Base-by-base conservation (phyloP, 2,113 vertebrate species). In the Ochotona curzoniae region DNA sequence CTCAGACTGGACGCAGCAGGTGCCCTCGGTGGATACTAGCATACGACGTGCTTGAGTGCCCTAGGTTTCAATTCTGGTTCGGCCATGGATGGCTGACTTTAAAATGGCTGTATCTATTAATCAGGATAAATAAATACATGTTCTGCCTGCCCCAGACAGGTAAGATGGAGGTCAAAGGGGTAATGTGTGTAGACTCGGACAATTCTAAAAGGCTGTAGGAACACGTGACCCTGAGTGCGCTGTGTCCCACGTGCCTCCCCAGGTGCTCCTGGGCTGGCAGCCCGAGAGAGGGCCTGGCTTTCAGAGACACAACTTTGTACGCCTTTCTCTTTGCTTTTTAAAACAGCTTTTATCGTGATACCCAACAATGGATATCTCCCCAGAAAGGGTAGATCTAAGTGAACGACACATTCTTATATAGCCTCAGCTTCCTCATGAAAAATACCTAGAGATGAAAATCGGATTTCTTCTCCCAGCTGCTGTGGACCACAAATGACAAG, bases 371-470 rank as follows among this genome's bases (percentile, higher is more conserved):
- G 25, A 3, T 69, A 82, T 86, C 83, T 76, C 8, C 1, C 82
- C 74, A 76, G 63, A 82, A 94, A 92, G 82, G 20, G 44, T 81
- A 30, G 49, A 76, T 44, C 57, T 89, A 71, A 67, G 80, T 20
- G 69, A 89, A 23, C 60, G 57, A 86, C 32, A 89, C 71, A 69
- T 66, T 86, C 14, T 71, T 6, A 44, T 44, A 10, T 38, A 82
- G 32, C 61, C 30, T 82, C 35, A 51, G 54, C 38, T 89, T 7
- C 30, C 32, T 86, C 8, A 2, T 49, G 54, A 95, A 57, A 86
- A 76, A 57, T 57, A 18, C 44, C 20, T 51, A 71, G 47, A 81
- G 25, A 51, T 89, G 51, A 89, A 73, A 17, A 82, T 64, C 7
- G 18, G 18, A 86, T 67, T 28, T 78, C 51, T 61, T 89, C 21